A percentile compares a stretch with the other conserved stretches of the same genome.
Conservation (phyloP, 2,888 invertebrate species). For the Drosophila lacicola region DNA sequence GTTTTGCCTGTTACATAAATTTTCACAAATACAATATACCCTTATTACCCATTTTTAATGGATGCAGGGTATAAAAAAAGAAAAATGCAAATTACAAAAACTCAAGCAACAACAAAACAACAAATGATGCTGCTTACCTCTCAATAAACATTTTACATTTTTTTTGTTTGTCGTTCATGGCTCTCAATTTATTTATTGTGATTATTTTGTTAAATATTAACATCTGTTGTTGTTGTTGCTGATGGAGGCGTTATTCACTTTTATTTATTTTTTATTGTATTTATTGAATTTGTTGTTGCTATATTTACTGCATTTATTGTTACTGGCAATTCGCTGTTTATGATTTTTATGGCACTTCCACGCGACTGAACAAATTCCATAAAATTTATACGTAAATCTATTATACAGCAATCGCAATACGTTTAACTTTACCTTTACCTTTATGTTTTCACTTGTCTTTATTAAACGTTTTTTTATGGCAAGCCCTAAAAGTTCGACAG, state of each 20-base stretch:
- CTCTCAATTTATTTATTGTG: constrained; percentile 47
- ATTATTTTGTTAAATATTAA: constrained; percentile 55
- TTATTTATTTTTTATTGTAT: constrained; percentile 16
- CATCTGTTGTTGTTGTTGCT: constrained; percentile 24
- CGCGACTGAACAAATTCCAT: constrained; percentile 67
- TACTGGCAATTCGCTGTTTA: constrained; percentile 51
- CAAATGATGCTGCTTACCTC: constrained; percentile 48
- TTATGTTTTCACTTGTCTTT: constrained; percentile 42
- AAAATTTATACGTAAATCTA: constrained; percentile 59
- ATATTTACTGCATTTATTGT: constrained; percentile 35
- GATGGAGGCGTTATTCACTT: constrained; percentile 16
- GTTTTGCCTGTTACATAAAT: no score
- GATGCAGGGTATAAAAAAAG: constrained; percentile 1
- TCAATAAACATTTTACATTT: constrained; percentile 42
- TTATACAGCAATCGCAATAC: constrained; percentile 45
- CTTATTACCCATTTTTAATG: no score
- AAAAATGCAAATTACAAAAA: constrained; percentile 28
- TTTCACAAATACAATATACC: no score
- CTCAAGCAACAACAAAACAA: constrained; percentile 34
- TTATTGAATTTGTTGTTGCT: constrained; percentile 14
- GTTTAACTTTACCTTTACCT: constrained; percentile 13
- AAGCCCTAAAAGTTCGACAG: background rate
- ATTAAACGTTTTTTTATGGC: constrained; percentile 29
- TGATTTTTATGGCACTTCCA: constrained; percentile 73
- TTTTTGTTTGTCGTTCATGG: constrained; percentile 26